phyloP scores from a whole-genome alignment of 2,888 invertebrate genomes.

The Cryptophagus acutangulus region DNA sequence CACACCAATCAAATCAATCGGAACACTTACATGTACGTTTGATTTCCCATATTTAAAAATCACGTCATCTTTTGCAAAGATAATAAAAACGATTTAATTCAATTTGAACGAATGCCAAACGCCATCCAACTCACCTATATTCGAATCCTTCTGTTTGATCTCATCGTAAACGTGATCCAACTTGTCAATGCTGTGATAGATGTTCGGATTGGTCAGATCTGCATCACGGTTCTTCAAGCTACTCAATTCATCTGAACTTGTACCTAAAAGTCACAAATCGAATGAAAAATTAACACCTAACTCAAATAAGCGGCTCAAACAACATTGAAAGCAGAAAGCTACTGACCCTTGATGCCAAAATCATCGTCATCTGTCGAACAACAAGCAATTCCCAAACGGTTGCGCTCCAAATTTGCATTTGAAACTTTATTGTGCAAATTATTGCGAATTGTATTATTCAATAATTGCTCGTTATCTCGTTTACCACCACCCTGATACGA shows the following conservation, averaged over 20 bases:
- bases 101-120: slow-evolving; percentile 1
- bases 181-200: slow-evolving; percentile 77
- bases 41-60: too few species aligned
- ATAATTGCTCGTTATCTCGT: slow-evolving; percentile 54
- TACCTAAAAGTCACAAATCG: slow-evolving; percentile 49
- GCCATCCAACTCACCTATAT: slow-evolving; percentile 51
- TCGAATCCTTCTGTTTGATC: slow-evolving; percentile 76
- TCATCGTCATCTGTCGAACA: slow-evolving; percentile 49
- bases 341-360: slow-evolving; percentile 27
- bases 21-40: too few species aligned
- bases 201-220: slow-evolving; percentile 79
- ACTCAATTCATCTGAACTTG: slow-evolving; percentile 60
- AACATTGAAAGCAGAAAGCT: slow-evolving; percentile 2
- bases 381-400: slow-evolving; percentile 50
- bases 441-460: slow-evolving; percentile 58
- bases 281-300: too few species aligned
- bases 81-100: too few species aligned
- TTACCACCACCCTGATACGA: slow-evolving; percentile 58
- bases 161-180: slow-evolving; percentile 85
- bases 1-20: too few species aligned
- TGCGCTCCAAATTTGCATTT: slow-evolving; percentile 58
- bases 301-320: too few species aligned
- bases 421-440: slow-evolving; percentile 57
- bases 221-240: slow-evolving; percentile 78
- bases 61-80: too few species aligned